Conservation (phyloP, 2,888 invertebrate genomes). For the Apotomis betuletana region DNA sequence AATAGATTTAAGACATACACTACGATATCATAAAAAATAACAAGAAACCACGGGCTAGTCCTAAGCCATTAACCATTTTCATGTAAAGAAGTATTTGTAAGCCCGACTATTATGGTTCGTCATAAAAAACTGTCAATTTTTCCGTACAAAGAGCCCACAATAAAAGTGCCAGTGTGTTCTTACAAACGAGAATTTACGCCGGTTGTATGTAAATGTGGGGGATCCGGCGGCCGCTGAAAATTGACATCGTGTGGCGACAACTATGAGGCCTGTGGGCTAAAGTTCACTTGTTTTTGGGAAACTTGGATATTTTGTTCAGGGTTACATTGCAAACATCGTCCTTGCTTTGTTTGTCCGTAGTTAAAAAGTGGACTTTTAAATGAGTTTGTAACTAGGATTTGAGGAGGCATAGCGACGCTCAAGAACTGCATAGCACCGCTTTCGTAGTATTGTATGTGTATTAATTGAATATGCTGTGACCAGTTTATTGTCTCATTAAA, state of each 20-base stretch:
- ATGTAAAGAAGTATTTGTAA: conserved; percentile 76
- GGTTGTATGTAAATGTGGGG: conserved; percentile 77
- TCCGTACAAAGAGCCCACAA: conserved; percentile 72
- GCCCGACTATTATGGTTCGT: conserved; percentile 63
- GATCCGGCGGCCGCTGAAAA: conserved; percentile 52
- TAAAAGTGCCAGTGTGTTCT: conserved; percentile 82
- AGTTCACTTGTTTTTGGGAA: neutral
- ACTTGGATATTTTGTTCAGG: neutral
- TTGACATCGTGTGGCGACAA: conserved; percentile 35
- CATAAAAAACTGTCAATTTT: conserved; percentile 71
- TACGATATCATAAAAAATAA: conserved; percentile 39
- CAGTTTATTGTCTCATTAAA: too few species aligned
- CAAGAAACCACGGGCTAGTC: conserved; percentile 51
- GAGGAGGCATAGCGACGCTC: too few species aligned
- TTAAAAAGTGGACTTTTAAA: too few species aligned
- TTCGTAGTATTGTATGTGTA: too few species aligned
- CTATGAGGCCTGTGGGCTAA: neutral
- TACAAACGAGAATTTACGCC: conserved; percentile 83
- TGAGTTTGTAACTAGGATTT: too few species aligned
- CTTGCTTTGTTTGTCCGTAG: neutral
- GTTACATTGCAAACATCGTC: too few species aligned
- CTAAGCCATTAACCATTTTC: conserved; percentile 68
- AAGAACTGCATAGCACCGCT: too few species aligned
- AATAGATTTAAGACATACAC: conserved; percentile 13
- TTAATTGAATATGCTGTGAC: too few species aligned